These are phyloP conservation scores for Hemiprocne comata DNA, from an alignment of 2,113 vertebrate species.

Conservation along the genomic window DNA sequence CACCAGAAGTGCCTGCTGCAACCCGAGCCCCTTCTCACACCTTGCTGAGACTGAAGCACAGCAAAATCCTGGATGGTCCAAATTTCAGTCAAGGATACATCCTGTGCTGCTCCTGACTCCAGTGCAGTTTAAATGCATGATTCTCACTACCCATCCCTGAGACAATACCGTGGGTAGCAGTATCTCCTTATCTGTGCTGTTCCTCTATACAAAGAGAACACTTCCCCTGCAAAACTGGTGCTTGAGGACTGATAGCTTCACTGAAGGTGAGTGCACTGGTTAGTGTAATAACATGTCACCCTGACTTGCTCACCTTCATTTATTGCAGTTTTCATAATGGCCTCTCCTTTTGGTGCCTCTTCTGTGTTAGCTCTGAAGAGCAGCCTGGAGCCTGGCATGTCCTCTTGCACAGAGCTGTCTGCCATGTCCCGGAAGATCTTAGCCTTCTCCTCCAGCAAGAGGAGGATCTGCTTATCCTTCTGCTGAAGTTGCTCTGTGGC, in stretches of 20 bases:
- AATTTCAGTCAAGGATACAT: background rate
- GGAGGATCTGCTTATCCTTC: conserved; percentile 92
- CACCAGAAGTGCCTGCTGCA: background rate
- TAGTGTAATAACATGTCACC: background rate
- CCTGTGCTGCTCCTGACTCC: background rate
- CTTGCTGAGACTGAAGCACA: background rate
- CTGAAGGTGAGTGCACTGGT: background rate
- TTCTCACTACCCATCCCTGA: background rate
- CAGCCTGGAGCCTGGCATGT: conserved; percentile 63
- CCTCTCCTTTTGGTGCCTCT: conserved; percentile 86
- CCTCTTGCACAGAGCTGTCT: conserved; percentile 78
- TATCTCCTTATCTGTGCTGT: background rate
- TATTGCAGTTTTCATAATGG: conserved; percentile 89
- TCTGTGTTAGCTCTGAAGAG: conserved; percentile 90
- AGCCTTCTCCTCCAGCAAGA: conserved; percentile 90
- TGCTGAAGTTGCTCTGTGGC: conserved; percentile 87
- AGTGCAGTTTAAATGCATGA: background rate
- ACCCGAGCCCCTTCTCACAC: background rate
- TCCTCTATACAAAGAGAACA: background rate
- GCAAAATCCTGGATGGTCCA: background rate
- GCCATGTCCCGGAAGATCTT: conserved; percentile 91
- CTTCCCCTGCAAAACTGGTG: background rate
- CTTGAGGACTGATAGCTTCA: background rate
- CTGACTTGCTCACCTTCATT: conserved; percentile 84
- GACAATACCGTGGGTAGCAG: background rate